A percentile compares a stretch with the other conserved stretches of the same genome.
These are phyloP conservation scores for Vulpes ferrilata DNA, from an alignment of 2,113 vertebrate genomes.

Conservation along the genomic window DNA sequence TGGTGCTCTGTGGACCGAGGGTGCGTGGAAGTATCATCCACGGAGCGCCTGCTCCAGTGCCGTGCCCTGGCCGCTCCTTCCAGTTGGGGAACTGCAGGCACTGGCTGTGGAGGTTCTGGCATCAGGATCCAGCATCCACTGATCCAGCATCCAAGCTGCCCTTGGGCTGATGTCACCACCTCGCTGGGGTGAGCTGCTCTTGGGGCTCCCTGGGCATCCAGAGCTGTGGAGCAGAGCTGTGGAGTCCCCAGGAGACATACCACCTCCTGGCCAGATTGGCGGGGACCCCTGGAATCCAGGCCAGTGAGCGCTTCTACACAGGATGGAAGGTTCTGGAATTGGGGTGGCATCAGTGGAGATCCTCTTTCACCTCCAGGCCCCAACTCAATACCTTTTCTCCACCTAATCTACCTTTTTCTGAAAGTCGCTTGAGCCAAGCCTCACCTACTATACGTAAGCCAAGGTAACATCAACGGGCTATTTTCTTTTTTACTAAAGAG, in stretches of 20 bases:
- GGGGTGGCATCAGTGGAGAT: background rate
- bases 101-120: background rate
- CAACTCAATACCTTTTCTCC: background rate
- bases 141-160: background rate
- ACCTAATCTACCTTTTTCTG: background rate
- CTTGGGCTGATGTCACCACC: accelerated
- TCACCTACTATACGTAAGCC: background rate
- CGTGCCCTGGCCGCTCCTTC: background rate
- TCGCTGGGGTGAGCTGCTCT: accelerated
- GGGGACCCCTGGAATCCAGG: background rate
- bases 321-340: background rate
- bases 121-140: background rate
- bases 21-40: accelerated
- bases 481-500: background rate
- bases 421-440: background rate
- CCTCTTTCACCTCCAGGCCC: background rate
- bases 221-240: background rate
- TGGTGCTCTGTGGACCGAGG: accelerated
- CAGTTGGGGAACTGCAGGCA: accelerated
- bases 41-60: too few species aligned
- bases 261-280: background rate
- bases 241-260: background rate
- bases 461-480: too few species aligned
- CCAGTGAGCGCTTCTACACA: accelerated
- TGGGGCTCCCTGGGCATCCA: background rate